These are phyloP conservation scores for Rotaria macrura DNA, from an alignment of 2,888 invertebrate genomes.

Conservation along the genomic window DNA sequence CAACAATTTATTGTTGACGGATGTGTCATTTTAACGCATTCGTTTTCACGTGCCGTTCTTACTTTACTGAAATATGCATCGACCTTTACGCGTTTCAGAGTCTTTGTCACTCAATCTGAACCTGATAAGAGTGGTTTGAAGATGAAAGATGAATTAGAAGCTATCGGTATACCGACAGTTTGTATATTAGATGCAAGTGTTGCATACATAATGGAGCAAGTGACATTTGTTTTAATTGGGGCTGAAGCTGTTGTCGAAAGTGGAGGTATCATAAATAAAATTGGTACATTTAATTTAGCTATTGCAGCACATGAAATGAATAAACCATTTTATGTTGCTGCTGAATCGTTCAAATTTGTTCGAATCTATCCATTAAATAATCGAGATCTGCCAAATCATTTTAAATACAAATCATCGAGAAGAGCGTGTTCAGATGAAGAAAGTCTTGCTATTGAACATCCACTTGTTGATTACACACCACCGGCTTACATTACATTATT, in stretches of 20 bases:
- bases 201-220: conserved; percentile 76
- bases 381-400: conserved; percentile 73
- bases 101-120: conserved; percentile 74
- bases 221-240: conserved; percentile 86
- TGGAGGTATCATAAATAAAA: conserved; percentile 94
- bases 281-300: conserved; percentile 43
- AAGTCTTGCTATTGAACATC: conserved; percentile 56
- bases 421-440: background rate
- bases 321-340: conserved; percentile 84
- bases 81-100: conserved; percentile 70
- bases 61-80: conserved; percentile 73
- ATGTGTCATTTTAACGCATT: conserved; percentile 65
- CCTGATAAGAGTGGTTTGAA: conserved; percentile 67
- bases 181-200: conserved; percentile 78
- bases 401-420: conserved; percentile 44
- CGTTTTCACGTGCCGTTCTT: conserved; percentile 77
- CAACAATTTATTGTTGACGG: conserved; percentile 75
- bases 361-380: conserved; percentile 84
- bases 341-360: conserved; percentile 94
- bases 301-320: conserved; percentile 58
- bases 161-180: conserved; percentile 67
- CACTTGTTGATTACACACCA: conserved; percentile 89
- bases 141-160: conserved; percentile 64
- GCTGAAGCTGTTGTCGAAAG: conserved; percentile 96
- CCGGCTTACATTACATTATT: conserved; percentile 80